Evolutionary conservation across 2,888 invertebrate species (phyloP).

Genomic region (Orthonevra nobilis): DNA sequence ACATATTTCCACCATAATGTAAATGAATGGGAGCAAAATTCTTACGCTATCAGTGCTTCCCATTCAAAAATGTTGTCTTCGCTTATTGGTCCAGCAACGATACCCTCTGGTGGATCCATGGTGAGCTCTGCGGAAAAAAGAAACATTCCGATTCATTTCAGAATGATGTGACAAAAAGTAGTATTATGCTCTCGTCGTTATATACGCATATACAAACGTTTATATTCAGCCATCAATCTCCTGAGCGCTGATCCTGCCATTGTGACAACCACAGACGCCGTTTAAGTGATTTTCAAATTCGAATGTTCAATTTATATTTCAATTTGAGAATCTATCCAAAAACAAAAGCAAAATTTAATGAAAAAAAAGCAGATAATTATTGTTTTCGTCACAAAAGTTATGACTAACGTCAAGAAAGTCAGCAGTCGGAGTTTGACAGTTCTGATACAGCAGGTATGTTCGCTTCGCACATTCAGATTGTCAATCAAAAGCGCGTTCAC

Average conservation of each 20-base stretch:
- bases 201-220: conserved; percentile 87
- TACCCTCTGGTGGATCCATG: conserved; percentile 98
- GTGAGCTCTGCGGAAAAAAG: conserved; percentile 86
- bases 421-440: conserved; percentile 25
- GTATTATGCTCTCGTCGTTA: neutral
- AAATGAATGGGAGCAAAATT: conserved; percentile 59
- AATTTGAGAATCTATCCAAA: conserved; percentile 27
- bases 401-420: conserved; percentile 48
- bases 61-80: conserved; percentile 99
- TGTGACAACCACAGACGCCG: conserved; percentile 27
- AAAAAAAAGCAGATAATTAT: conserved; percentile 57
- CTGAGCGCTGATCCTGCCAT: conserved; percentile 93
- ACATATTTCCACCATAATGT: too few relatives aligned
- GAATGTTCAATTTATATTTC: conserved; percentile 33
- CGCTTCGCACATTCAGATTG: neutral
- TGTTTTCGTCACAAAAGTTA: conserved; percentile 64
- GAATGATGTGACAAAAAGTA: neutral
- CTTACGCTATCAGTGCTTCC: conserved; percentile 97
- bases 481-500: too few relatives aligned
- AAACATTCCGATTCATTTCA: neutral
- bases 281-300: neutral
- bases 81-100: conserved; percentile 97
- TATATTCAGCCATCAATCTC: conserved; percentile 93
- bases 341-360: conserved; percentile 34
- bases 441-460: conserved; percentile 30